Evolutionary conservation across 2,113 vertebrate genomes (phyloP).

Genomic region (Vombatus ursinus): DNA sequence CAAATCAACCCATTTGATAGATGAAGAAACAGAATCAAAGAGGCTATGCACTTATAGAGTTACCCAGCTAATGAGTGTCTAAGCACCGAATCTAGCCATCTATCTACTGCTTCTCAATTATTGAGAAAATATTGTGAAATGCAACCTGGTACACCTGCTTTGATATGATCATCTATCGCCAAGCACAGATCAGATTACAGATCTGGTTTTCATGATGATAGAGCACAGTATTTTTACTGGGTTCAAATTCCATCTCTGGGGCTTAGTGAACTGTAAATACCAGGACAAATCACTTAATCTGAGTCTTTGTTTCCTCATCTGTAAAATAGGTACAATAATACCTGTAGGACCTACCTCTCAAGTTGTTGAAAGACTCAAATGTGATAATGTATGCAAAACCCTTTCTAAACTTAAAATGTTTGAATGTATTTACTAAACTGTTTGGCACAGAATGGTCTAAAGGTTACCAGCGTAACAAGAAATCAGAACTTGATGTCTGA

Average conservation of each 20-base stretch:
- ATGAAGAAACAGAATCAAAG: background rate
- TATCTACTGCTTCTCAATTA: background rate
- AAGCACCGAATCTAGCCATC: background rate
- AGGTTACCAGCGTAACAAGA: background rate
- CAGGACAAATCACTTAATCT: background rate
- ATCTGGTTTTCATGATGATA: background rate
- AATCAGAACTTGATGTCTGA: background rate
- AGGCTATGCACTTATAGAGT: background rate
- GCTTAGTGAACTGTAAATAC: background rate
- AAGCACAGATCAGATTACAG: background rate
- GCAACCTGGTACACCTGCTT: background rate
- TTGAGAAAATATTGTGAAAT: background rate
- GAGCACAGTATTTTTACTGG: background rate
- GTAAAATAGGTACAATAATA: background rate
- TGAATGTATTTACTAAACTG: background rate
- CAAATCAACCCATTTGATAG: background rate
- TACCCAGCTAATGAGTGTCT: background rate
- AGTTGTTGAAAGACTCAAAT: background rate
- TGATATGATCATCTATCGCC: no score
- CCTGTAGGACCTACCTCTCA: background rate
- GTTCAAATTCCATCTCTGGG: background rate
- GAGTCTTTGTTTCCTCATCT: background rate
- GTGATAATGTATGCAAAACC: background rate
- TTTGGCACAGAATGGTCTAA: background rate
- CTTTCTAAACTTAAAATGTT: background rate